Evolutionary conservation across 1,140 invertebrate genomes (phyloP).

Genomic region (Bombus consobrinus): DNA sequence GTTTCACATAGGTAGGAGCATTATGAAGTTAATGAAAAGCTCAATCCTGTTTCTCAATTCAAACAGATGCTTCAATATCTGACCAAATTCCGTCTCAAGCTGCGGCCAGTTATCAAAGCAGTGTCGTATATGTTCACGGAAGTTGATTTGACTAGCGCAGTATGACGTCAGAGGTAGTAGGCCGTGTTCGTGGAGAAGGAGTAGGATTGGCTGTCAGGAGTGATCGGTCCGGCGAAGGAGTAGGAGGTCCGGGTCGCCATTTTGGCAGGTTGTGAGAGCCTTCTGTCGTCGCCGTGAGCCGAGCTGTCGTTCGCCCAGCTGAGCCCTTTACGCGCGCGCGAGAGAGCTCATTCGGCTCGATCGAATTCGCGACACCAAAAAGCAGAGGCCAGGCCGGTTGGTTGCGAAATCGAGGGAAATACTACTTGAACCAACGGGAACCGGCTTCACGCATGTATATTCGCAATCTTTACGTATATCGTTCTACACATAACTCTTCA

Average conservation of each 20-base stretch:
- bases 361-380: slow-evolving; percentile 31
- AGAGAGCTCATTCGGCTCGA: slow-evolving; percentile 44
- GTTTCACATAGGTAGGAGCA: too few relatives aligned
- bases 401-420: slow-evolving; percentile 3
- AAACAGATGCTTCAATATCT: not conserved
- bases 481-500: not conserved
- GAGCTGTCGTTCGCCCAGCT: slow-evolving; percentile 68
- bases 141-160: slow-evolving; percentile 15
- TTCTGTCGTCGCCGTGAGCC: slow-evolving; percentile 64
- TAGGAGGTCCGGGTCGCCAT: slow-evolving; percentile 65
- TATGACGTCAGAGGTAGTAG: slow-evolving; percentile 50
- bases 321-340: slow-evolving; percentile 57
- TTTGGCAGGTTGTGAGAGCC: slow-evolving; percentile 66
- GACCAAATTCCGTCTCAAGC: not conserved
- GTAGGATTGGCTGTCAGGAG: slow-evolving; percentile 47
- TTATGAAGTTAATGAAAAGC: too few relatives aligned
- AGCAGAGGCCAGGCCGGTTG: slow-evolving; percentile 13
- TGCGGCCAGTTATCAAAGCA: not conserved
- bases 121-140: too few relatives aligned
- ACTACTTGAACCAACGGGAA: not conserved
- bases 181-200: not conserved
- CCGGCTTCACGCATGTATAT: not conserved
- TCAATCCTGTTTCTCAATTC: too few relatives aligned
- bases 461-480: not conserved
- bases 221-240: slow-evolving; percentile 51